Evolutionary conservation across 2,797 vertebrate genomes (phyloP).

Genomic region (Chelonia mydas): DNA sequence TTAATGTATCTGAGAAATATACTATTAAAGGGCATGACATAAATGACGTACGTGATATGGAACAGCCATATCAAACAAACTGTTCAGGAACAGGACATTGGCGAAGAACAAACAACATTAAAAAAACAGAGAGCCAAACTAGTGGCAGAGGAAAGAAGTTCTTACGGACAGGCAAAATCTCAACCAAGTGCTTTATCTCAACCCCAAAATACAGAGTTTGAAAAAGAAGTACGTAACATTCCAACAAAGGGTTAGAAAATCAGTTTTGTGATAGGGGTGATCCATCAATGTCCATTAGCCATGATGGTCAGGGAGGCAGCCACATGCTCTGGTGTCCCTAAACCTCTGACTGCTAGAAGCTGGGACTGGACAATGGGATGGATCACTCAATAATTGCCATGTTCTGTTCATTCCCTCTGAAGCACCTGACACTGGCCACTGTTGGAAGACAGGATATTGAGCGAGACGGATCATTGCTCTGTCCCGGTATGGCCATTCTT

Average conservation of each 20-base stretch:
- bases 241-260: background rate
- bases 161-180: background rate
- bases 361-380: background rate
- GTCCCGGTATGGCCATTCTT: background rate
- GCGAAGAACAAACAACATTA: accelerated
- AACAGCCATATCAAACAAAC: accelerated
- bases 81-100: accelerated
- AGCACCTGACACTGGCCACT: background rate
- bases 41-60: background rate
- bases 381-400: background rate
- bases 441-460: background rate
- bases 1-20: background rate
- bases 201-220: background rate
- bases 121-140: accelerated
- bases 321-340: background rate
- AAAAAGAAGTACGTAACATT: background rate
- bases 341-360: background rate
- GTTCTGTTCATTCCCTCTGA: background rate
- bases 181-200: background rate
- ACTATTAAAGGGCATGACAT: accelerated
- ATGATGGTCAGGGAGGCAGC: background rate
- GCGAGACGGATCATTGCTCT: background rate
- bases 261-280: background rate
- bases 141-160: background rate
- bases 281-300: background rate